These are phyloP conservation scores for Lepidurus arcticus DNA, from an alignment of 1,140 invertebrate genomes.

Conservation along the genomic window DNA sequence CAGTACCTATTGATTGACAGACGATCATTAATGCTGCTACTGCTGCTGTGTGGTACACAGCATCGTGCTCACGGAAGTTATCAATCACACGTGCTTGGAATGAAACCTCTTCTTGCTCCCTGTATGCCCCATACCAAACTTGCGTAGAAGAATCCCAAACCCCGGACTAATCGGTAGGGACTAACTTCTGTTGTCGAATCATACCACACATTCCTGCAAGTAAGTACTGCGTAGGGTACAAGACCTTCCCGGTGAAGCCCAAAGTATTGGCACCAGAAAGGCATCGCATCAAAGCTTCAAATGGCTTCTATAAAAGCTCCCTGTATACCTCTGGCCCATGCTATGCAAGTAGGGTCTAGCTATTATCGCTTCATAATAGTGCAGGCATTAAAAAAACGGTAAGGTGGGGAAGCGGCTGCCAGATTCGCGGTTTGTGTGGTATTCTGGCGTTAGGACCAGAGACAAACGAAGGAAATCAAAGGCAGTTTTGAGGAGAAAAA, in stretches of 20 bases:
- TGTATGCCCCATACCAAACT: not conserved
- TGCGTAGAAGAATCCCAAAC: no score
- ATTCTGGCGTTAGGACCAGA: not conserved
- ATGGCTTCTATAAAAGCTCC: no score
- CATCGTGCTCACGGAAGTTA: conserved; percentile 4
- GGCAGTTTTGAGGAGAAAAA: not conserved
- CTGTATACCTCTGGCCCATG: not conserved
- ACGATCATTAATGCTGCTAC: not conserved
- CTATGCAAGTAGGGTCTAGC: not conserved
- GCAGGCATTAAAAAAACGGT: not conserved
- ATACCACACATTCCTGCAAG: no score
- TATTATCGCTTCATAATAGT: not conserved
- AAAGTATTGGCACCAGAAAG: no score
- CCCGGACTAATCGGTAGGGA: no score
- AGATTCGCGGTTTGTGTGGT: not conserved
- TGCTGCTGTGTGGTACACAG: not conserved
- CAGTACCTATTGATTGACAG: conserved; percentile 5
- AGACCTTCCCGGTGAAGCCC: no score
- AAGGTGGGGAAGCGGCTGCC: not conserved
- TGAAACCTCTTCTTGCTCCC: not conserved
- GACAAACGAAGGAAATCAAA: not conserved
- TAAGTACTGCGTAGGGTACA: no score
- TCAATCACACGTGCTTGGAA: conserved; percentile 14
- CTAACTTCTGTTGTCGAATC: no score
- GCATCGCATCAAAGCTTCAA: no score